Conservation (phyloP, 2,797 vertebrate species). For the Sebastes steindachneri region DNA sequence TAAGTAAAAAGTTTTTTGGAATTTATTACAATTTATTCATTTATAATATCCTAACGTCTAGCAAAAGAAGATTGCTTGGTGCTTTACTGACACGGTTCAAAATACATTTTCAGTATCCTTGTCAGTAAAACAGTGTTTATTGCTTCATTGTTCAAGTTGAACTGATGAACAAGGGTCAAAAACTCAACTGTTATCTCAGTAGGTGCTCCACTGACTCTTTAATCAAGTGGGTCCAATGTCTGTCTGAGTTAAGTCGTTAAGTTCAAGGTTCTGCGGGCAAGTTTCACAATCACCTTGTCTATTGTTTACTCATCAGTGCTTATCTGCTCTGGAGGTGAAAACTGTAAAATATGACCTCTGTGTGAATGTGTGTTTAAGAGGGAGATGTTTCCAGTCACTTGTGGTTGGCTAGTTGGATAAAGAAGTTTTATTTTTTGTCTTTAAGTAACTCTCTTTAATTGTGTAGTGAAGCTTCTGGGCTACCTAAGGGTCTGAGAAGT, state of each 20-base stretch:
- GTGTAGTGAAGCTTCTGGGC: background rate
- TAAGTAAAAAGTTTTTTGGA: background rate
- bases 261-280: constrained; percentile 62
- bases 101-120: background rate
- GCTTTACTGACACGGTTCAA: background rate
- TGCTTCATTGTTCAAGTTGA: constrained; percentile 15
- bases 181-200: constrained; percentile 28
- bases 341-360: constrained; percentile 50
- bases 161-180: constrained; percentile 62
- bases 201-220: constrained; percentile 3
- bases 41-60: background rate
- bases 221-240: constrained; percentile 22
- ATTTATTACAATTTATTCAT: background rate
- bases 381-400: background rate
- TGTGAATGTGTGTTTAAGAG: background rate
- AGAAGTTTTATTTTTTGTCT: background rate
- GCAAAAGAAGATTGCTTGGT: background rate
- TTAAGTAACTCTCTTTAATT: background rate
- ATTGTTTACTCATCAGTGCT: constrained; percentile 65
- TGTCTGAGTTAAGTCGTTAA: background rate
- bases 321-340: constrained; percentile 51
- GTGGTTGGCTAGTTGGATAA: background rate
- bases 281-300: constrained; percentile 57
- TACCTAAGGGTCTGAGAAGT: too few relatives aligned
- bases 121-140: constrained; percentile 4